phyloP scores from a whole-genome alignment of 2,113 vertebrate species.

The Cariama cristata region DNA sequence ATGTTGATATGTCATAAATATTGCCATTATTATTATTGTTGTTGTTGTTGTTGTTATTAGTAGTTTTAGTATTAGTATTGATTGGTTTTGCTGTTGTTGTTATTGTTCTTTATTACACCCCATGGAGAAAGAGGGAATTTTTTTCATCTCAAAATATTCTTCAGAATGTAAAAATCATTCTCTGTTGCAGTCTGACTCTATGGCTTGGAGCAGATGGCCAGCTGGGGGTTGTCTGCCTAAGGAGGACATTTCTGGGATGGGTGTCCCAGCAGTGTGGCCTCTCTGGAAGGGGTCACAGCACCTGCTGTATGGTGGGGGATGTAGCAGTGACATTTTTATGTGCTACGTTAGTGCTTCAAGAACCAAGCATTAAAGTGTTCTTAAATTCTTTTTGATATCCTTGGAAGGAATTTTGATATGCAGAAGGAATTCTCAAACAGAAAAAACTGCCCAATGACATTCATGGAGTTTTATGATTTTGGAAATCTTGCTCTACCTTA shows the following conservation, averaged over 20 bases:
- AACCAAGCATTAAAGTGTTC: neutral
- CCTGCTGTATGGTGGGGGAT: neutral
- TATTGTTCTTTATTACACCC: neutral
- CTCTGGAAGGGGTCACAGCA: neutral
- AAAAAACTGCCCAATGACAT: neutral
- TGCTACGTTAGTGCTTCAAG: neutral
- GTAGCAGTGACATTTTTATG: neutral
- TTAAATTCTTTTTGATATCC: neutral
- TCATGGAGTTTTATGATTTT: neutral
- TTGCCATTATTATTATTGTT: neutral
- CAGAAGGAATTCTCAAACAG: neutral
- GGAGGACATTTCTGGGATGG: neutral
- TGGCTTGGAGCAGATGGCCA: neutral
- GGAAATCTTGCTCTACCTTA: neutral
- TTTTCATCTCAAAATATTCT: neutral
- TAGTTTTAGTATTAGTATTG: no score
- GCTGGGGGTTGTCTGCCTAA: neutral
- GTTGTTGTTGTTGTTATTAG: neutral
- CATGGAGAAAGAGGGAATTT: neutral
- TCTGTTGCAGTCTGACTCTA: neutral
- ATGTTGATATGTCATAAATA: neutral
- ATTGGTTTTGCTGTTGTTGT: neutral
- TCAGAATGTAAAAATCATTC: neutral
- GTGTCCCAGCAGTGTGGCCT: neutral
- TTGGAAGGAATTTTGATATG: neutral